Evolutionary conservation across 2,888 invertebrate species (phyloP).

Genomic region (Tipula confusa): DNA sequence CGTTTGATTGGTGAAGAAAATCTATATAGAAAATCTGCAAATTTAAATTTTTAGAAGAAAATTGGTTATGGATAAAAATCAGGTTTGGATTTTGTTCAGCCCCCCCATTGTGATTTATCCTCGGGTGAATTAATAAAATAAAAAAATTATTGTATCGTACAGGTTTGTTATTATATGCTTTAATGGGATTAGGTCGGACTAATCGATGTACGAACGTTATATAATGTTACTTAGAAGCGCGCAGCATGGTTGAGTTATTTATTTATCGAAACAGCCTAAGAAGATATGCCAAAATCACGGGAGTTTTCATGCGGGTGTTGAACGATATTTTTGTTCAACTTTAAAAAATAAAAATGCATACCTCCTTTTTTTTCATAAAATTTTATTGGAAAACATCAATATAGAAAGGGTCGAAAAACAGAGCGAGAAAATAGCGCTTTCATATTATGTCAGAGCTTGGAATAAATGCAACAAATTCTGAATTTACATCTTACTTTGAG

Average conservation of each 20-base stretch:
- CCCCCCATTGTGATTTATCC: neutral
- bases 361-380: no score
- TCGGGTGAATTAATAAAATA: neutral
- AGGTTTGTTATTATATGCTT: conserved; percentile 25
- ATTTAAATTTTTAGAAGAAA: neutral
- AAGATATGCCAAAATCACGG: neutral
- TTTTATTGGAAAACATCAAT: no score
- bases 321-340: no score
- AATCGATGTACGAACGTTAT: neutral
- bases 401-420: no score
- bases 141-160: neutral
- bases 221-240: neutral
- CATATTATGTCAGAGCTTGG: no score
- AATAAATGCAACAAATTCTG: no score
- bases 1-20: neutral
- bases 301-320: neutral
- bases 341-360: no score
- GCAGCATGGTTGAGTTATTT: neutral
- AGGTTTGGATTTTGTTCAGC: neutral
- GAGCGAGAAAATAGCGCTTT: no score
- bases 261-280: neutral
- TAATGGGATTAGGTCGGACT: neutral
- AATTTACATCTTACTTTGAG: no score
- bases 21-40: neutral
- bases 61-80: conserved; percentile 4